Evolutionary conservation across 2,797 vertebrate species (phyloP).

Genomic region (Eulemur coronatus): DNA sequence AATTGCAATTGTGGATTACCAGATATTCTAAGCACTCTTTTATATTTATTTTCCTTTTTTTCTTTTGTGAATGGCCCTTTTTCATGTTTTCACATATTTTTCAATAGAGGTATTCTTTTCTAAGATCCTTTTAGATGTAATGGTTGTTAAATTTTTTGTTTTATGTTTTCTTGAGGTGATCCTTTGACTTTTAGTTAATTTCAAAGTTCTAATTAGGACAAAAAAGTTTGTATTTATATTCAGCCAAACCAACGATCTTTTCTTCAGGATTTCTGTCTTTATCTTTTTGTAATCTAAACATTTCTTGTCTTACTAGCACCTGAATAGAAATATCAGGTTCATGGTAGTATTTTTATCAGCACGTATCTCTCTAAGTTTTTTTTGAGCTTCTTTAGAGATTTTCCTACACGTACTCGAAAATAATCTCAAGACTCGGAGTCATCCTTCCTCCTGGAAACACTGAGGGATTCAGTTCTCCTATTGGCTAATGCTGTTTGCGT

Average conservation of each 20-base stretch:
- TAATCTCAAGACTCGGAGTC: neutral
- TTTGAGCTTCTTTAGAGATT: neutral
- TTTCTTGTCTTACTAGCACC: neutral
- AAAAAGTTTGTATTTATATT: neutral
- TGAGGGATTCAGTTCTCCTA: neutral
- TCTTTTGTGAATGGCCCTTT: neutral
- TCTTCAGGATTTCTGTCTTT: neutral
- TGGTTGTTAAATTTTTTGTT: neutral
- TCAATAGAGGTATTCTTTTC: neutral
- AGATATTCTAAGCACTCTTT: neutral
- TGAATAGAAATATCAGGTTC: neutral
- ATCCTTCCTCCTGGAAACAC: neutral
- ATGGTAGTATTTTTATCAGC: neutral
- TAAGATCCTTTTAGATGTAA: neutral
- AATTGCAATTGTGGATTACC: neutral
- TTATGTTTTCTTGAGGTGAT: neutral
- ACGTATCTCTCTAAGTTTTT: neutral
- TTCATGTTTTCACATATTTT: neutral
- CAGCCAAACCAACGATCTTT: neutral
- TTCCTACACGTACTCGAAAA: neutral
- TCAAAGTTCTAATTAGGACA: neutral
- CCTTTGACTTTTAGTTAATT: neutral
- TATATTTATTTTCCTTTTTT: neutral
- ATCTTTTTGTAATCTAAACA: neutral
- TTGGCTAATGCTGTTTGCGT: neutral